Conservation (phyloP, 2,888 invertebrate species). For the Agrochola lychnidis region DNA sequence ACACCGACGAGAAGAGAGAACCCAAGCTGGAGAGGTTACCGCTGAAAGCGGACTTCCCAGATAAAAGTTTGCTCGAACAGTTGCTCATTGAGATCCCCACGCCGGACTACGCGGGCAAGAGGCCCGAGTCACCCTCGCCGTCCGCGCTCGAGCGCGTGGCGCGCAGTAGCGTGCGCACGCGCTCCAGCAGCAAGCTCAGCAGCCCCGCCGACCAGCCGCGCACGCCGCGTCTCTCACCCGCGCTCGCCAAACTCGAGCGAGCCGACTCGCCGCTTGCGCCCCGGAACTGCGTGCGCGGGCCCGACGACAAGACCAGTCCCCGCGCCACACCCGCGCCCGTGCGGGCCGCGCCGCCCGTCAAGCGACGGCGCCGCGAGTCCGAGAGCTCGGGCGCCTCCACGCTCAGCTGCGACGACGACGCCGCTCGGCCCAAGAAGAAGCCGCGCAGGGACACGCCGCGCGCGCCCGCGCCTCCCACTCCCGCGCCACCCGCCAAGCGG, state of each 20-base stretch:
- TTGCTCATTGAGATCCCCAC: constrained; percentile 96
- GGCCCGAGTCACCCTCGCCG: constrained; percentile 86
- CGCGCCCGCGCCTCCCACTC: constrained; percentile 83
- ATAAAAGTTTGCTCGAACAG: constrained; percentile 93
- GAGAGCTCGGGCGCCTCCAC: constrained; percentile 93
- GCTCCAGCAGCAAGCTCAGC: constrained; percentile 93
- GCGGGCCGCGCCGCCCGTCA: constrained; percentile 80
- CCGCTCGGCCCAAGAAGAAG: constrained; percentile 83
- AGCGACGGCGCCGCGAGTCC: constrained; percentile 95
- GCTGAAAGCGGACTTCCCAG: constrained; percentile 87
- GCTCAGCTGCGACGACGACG: constrained; percentile 91
- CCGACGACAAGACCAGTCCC: constrained; percentile 82
- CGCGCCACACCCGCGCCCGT: constrained; percentile 65
- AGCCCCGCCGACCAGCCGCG: constrained; percentile 91
- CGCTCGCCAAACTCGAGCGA: constrained; percentile 63
- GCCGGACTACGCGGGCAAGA: constrained; percentile 88
- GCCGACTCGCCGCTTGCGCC: constrained; percentile 76
- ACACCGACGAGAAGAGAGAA: constrained; percentile 67
- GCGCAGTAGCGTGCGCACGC: constrained; percentile 91
- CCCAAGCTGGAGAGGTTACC: constrained; percentile 82
- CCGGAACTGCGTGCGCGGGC: constrained; percentile 44
- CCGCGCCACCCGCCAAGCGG: constrained; percentile 87
- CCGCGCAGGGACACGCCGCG: constrained; percentile 84
- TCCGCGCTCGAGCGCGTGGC: constrained; percentile 86
- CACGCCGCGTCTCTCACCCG: constrained; percentile 87